Conservation (phyloP, 1,140 invertebrate genomes). For the Zeugodacus cucurbitae region DNA sequence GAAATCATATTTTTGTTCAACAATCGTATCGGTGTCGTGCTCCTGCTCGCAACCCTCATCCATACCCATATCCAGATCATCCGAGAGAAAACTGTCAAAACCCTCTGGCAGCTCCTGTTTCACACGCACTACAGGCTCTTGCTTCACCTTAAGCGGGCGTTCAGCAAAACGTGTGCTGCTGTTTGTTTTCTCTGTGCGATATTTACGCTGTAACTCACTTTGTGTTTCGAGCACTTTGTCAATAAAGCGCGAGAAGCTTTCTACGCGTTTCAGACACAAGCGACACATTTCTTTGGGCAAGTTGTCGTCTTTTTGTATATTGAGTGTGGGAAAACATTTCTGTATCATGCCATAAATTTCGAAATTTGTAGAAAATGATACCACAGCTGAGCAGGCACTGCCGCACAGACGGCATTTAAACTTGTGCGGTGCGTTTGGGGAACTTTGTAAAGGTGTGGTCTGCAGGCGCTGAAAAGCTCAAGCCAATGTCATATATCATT, state of each 20-base stretch:
- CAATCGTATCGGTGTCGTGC: slow-evolving; percentile 47
- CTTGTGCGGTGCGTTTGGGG: background rate
- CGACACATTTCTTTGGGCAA: slow-evolving; percentile 58
- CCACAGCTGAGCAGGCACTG: slow-evolving; percentile 48
- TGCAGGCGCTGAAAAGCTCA: background rate
- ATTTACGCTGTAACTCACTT: slow-evolving; percentile 57
- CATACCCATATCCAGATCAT: slow-evolving; percentile 58
- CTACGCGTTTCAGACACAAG: slow-evolving; percentile 52
- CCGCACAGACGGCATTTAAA: slow-evolving; percentile 59
- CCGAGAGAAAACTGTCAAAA: slow-evolving; percentile 56
- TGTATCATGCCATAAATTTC: slow-evolving; percentile 62
- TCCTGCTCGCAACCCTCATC: slow-evolving; percentile 53
- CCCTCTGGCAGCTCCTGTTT: slow-evolving; percentile 61
- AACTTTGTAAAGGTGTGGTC: background rate
- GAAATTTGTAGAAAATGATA: slow-evolving; percentile 57
- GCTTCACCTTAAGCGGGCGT: slow-evolving; percentile 60
- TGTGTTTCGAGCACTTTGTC: slow-evolving; percentile 61
- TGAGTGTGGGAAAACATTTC: slow-evolving; percentile 62
- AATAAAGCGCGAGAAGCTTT: slow-evolving; percentile 56
- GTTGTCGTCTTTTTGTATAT: slow-evolving; percentile 60
- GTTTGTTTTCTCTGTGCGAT: slow-evolving; percentile 44
- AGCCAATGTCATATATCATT: background rate
- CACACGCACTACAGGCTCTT: slow-evolving; percentile 59
- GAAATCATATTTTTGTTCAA: slow-evolving; percentile 61
- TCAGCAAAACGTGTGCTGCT: background rate